Percentiles rank a stretch among this genome's conserved stretches.
Conservation (phyloP, 2,113 vertebrate genomes). For the Anolis carolinensis region DNA sequence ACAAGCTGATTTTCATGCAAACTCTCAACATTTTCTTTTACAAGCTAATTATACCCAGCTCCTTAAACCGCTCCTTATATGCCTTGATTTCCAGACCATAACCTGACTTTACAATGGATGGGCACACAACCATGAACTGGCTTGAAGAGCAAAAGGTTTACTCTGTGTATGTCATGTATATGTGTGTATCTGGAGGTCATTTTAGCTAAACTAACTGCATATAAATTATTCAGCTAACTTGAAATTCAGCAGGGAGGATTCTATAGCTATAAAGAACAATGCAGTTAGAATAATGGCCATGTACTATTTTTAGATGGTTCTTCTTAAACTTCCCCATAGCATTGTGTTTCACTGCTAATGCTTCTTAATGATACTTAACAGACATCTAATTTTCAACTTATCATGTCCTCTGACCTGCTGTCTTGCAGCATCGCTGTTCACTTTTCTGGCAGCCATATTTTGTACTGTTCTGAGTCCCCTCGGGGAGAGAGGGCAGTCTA, state of each 20-base stretch:
- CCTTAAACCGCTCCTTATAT: no score
- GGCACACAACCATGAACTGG: neutral
- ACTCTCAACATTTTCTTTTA: no score
- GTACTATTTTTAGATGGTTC: neutral
- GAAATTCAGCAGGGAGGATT: neutral
- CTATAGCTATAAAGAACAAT: neutral
- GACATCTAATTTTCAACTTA: neutral
- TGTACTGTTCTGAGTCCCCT: no score
- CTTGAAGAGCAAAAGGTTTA: neutral
- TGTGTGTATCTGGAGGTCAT: neutral
- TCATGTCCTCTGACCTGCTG: neutral
- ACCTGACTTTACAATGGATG: neutral
- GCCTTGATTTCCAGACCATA: no score
- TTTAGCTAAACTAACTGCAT: neutral
- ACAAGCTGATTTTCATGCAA: no score
- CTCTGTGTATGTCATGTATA: neutral
- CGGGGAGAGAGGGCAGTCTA: no score
- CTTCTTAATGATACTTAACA: neutral
- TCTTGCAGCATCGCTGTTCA: neutral
- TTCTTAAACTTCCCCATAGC: neutral
- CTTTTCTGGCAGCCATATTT: neutral
- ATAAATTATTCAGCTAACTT: neutral
- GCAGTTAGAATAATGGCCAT: no score
- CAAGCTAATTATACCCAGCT: no score
- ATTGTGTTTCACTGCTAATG: neutral